Base-by-base conservation (phyloP, 2,113 vertebrate species). In the Geothlypis trichas region DNA sequence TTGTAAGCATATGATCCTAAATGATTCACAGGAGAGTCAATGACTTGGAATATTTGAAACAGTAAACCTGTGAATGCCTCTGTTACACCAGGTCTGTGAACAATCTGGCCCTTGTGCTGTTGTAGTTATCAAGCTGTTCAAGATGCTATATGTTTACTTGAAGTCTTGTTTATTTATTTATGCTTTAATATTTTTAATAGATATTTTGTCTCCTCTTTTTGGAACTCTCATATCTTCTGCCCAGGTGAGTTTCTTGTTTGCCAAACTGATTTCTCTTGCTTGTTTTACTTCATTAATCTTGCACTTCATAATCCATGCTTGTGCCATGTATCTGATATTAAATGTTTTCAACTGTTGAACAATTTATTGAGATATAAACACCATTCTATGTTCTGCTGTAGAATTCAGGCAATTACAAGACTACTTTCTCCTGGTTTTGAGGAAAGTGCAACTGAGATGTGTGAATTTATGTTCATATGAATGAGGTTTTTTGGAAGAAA, bases 201-300 rank as follows among this genome's bases (percentile, higher is more conserved):
- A 99, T 97, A 99, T 99, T 90, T 99, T 99, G 61, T 99, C 99
- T 62, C 99, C 99, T 46, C 97, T 99, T 24, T 99, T 99, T 97
- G 99, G 99, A 75, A 99, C 99, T 31, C 97, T 99, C 27, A 90
- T 99, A 67, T 99, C 99, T 97, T 99, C 99, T 42, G 99, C 98
- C 75, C 99, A 99, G 99, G 99, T 99, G 94, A 98, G 97, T 97
- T 82, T 95, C 6, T 26, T 55, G 26, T 71, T 82, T 90, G 30
- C 13, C 11, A 30, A 7, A 57, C 30, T 90, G 33, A 71, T 83
- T 66, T 83, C 21, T 54, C 11, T 69, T 96, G 35, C n/a, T 89
- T 68, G 35, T 83, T 85, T 83, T 17, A 31, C 24, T 77, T 57
- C 24, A 30, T 82, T 59, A 31, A 24, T 18, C 20, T 54, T 75